Base-by-base conservation (phyloP, 2,888 invertebrate genomes). In the Spicauda simplicius region DNA sequence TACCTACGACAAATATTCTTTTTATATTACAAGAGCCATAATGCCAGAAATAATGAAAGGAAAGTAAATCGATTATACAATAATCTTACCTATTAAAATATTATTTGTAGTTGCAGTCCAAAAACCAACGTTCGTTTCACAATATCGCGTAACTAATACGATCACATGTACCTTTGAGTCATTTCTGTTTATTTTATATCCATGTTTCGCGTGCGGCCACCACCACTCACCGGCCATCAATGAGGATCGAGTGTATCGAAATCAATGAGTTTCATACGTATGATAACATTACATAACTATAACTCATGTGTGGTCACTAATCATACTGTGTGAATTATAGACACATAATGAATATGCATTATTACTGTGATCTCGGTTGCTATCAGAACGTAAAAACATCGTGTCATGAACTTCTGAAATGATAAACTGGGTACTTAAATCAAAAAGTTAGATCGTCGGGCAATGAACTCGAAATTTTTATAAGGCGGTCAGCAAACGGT, bases 161-260 rank as follows among this genome's bases (percentile, higher is more conserved):
- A 20, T 59, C 64, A 64, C 58, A 53, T 53, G 20, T 58, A 58
- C 25, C 0, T 18, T 25, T 63, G 16, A 63, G 25, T 55, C 55
- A 58, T 57, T 25, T 19, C 41, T 20, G 16, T 57, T 64, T 52
- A 52, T 18, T 60, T 60, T 45, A 19, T 30, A 37, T 63, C 25
- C 48, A 50, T 56, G 25, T 25, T 45, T 16, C 37, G 20, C 16
- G 79, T 73, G 80, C 91, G 84, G 73, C 72, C 81, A 72, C 72
- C 70, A 64, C 79, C 77, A 76, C 75, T 73, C 72, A 83, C 80
- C 82, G 76, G 75, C 81, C 85, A 80, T 89, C 84, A 90, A 87
- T 91, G 88, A 80, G 64, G 50, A 83, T 81, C 81, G 82, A 81
- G 72, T 70, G 68, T 79, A 76, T 77, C 80, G 75, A 76, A 80